phyloP scores from a whole-genome alignment of 2,888 invertebrate species.

The Spicauda simplicius region DNA sequence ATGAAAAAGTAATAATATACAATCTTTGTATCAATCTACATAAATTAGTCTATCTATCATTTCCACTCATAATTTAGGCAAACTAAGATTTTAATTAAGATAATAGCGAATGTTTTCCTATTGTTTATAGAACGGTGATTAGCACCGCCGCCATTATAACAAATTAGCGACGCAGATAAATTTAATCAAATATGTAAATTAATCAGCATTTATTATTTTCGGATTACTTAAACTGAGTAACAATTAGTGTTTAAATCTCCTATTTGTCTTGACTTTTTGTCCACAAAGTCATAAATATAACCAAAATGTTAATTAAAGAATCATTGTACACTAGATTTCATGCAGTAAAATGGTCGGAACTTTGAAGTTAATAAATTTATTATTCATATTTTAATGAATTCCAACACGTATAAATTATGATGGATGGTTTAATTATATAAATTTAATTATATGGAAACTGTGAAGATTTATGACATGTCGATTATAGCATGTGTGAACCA shows the following conservation, averaged over 20 bases:
- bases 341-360: too few relatives aligned
- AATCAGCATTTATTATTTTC: background rate
- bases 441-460: too few relatives aligned
- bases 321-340: too few relatives aligned
- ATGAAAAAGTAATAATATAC: background rate
- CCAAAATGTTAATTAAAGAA: too few relatives aligned
- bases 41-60: background rate
- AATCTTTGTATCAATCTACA: background rate
- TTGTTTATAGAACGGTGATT: constrained; percentile 21
- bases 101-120: constrained; percentile 20
- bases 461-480: too few relatives aligned
- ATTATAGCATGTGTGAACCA: too few relatives aligned
- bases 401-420: too few relatives aligned
- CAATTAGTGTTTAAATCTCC: background rate
- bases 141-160: background rate
- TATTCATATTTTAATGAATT: too few relatives aligned
- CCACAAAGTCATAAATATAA: too few relatives aligned
- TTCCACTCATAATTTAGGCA: background rate
- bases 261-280: background rate
- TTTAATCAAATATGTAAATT: background rate
- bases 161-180: constrained; percentile 16
- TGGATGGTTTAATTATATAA: too few relatives aligned
- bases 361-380: too few relatives aligned
- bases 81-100: background rate
- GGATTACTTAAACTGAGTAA: background rate